phyloP scores from a whole-genome alignment of 2,113 vertebrate species.

The Ardeotis arabs region DNA sequence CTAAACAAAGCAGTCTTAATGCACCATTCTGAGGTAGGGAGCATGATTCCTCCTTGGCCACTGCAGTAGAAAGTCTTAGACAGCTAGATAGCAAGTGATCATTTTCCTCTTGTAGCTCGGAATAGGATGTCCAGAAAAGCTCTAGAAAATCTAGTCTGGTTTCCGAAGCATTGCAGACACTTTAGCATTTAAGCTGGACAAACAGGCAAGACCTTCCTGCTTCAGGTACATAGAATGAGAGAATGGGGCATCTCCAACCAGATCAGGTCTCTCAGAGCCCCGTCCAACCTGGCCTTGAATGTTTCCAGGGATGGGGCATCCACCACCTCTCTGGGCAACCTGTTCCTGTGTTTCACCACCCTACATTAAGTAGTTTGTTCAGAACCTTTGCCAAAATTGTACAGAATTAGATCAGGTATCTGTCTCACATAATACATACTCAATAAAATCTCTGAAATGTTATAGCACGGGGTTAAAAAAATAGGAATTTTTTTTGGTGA shows the following conservation, averaged over 20 bases:
- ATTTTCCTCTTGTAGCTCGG: not conserved
- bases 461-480: not conserved
- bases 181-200: not conserved
- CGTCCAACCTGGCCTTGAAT: too few species aligned
- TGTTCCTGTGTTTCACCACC: too few species aligned
- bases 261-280: too few species aligned
- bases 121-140: not conserved
- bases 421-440: not conserved
- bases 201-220: not conserved
- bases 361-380: not conserved
- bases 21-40: not conserved
- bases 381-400: not conserved
- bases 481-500: accelerated
- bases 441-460: not conserved
- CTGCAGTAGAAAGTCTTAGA: not conserved
- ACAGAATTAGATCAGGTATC: not conserved
- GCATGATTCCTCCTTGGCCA: not conserved
- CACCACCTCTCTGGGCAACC: too few species aligned
- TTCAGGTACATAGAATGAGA: not conserved
- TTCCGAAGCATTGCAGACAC: not conserved
- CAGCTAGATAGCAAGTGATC: not conserved
- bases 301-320: too few species aligned
- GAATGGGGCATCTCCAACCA: too few species aligned
- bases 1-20: not conserved
- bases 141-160: not conserved